Conservation (phyloP, 2,888 invertebrate genomes). For the Rhagophthalmus giganteus region DNA sequence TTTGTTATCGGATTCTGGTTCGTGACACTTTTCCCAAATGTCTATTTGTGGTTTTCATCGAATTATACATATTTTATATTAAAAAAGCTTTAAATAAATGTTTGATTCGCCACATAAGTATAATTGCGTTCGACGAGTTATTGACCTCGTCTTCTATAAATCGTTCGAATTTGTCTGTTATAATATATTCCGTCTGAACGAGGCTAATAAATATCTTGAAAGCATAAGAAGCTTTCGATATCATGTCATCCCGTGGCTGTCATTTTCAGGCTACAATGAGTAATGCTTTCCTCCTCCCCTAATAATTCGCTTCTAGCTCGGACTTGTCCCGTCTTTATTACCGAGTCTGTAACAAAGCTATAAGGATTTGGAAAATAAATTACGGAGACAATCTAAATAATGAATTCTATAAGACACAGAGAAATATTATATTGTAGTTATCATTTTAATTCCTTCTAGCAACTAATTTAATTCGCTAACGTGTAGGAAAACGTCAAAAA, state of each 20-base stretch:
- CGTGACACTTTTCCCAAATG: slow-evolving; percentile 55
- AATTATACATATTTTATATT: slow-evolving; percentile 49
- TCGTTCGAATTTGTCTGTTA: slow-evolving; percentile 19
- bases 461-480: too few species aligned
- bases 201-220: slow-evolving; percentile 46
- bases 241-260: slow-evolving; percentile 47
- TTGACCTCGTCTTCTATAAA: background rate
- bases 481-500: too few species aligned
- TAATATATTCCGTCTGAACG: slow-evolving; percentile 37
- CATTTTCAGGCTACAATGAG: slow-evolving; percentile 48
- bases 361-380: background rate
- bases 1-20: slow-evolving; percentile 56
- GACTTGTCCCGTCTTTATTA: slow-evolving; percentile 15
- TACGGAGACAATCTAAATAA: too few species aligned
- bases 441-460: too few species aligned
- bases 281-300: slow-evolving; percentile 47
- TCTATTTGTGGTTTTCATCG: slow-evolving; percentile 53
- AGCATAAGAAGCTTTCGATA: slow-evolving; percentile 46
- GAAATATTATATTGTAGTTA: too few species aligned
- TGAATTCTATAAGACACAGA: too few species aligned
- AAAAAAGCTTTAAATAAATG: slow-evolving; percentile 26
- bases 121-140: background rate
- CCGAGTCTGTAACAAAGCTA: slow-evolving; percentile 7
- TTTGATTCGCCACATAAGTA: background rate
- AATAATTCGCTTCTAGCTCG: slow-evolving; percentile 24